Evolutionary conservation across 2,888 invertebrate genomes (phyloP), one percentile per base, ranked within the genome.

Genomic region (Hanleya hanleyi): DNA sequence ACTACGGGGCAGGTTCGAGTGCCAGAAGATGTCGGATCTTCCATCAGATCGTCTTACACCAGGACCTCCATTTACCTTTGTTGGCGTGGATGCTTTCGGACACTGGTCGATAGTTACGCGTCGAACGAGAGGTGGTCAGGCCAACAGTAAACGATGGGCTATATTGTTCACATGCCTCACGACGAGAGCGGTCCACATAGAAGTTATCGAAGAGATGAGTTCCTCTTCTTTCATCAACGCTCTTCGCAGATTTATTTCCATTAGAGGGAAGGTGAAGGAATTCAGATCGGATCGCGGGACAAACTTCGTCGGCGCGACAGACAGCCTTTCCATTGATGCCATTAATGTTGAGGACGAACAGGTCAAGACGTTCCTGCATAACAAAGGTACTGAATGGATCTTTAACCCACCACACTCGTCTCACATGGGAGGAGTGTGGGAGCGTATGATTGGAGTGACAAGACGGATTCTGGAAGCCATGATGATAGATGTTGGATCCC

Each of bases 1-100:
- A 47, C 70, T 73, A 5, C 62, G 78, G 29, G 67, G 74, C 32
- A 64, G 26, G n/a, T 33, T 71, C 18, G 35, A 50, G 15, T 18
- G 12, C 15, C 78, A 76, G 47, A 72, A 73, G 18, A 79, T 79
- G 77, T 65, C 77, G 38, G 76, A 78, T 50, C 47, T 80, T 37
- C 79, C 79, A 9, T 12, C 57, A 1, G 71, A 74, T 32, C 62
- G 80, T 9, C 26, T 80, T 12, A 41, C 33, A 0, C 49, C 74
- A 51, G 47, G 70, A 22, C 77, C 77, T 12, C 77, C 78, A 41
- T 80, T 76, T 66, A 77, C 72, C n/a, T 73, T 66, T 62, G 74
- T 76, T 12, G 79, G 78, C 12, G 71, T 78, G 0, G 76, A 79
- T 57, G 68, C 49, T 1, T 77, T 78, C 47, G 75, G 77, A 12